Conservation (phyloP, 2,888 invertebrate genomes). For the Brachyopa scutellaris region DNA sequence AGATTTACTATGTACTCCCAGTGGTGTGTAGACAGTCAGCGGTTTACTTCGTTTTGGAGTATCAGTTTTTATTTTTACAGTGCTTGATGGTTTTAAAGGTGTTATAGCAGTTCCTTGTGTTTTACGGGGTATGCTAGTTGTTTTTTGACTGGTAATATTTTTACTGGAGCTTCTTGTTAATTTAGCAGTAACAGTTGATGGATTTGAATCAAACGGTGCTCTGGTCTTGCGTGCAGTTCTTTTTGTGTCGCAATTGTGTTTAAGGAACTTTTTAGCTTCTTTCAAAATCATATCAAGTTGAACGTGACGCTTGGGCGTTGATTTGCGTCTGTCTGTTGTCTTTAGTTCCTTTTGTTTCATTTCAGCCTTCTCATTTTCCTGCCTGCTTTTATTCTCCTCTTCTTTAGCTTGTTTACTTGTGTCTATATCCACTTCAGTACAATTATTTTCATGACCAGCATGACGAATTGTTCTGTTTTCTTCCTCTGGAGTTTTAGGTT, state of each 20-base stretch:
- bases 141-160: not conserved
- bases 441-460: no score
- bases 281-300: constrained; percentile 1
- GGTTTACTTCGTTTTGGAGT: constrained; percentile 7
- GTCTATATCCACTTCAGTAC: not conserved
- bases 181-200: not conserved
- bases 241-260: not conserved
- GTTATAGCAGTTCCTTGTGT: not conserved
- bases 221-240: not conserved
- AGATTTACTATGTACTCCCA: constrained; percentile 43
- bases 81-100: not conserved
- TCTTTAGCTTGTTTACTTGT: constrained; percentile 13
- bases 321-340: not conserved
- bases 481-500: no score
- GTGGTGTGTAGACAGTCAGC: constrained; percentile 23
- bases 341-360: not conserved
- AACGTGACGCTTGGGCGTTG: not conserved
- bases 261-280: constrained; percentile 52
- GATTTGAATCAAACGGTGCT: not conserved
- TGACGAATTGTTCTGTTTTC: no score
- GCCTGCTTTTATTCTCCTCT: constrained; percentile 6
- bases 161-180: not conserved
- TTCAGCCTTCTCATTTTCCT: not conserved
- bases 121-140: not conserved
- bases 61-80: not conserved